These are phyloP conservation scores for Drosophila pruinosa DNA, from an alignment of 1,140 invertebrate species.

Conservation along the genomic window DNA sequence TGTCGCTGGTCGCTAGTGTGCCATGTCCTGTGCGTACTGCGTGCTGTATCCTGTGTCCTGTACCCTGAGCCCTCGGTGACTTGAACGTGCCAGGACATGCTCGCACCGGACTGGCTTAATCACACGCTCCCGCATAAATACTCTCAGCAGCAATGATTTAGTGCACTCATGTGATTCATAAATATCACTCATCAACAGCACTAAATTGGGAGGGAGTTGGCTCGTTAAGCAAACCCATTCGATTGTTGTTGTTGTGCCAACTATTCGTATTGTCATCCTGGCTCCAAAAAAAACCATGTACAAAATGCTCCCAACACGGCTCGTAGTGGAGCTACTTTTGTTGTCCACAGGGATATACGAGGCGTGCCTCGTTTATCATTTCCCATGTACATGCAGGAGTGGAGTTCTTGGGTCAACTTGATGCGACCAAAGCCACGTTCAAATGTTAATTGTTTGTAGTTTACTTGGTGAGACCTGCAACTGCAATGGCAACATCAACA, in stretches of 20 bases:
- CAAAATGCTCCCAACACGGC: not conserved
- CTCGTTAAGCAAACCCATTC: not conserved
- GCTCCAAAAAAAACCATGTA: not conserved
- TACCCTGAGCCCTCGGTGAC: not conserved
- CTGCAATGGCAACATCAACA: not conserved
- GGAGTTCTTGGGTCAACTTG: not conserved
- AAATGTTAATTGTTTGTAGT: slow-evolving; percentile 68
- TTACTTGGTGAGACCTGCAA: slow-evolving; percentile 10
- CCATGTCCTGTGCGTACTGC: not conserved
- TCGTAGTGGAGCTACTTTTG: not conserved
- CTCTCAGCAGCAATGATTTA: slow-evolving; percentile 54
- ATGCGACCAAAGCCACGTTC: slow-evolving; percentile 44
- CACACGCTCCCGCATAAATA: slow-evolving; percentile 46
- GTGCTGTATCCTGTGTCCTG: not conserved
- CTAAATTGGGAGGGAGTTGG: not conserved
- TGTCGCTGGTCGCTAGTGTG: not conserved
- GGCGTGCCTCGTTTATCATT: slow-evolving; percentile 27
- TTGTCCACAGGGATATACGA: not conserved
- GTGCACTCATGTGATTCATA: slow-evolving; percentile 69
- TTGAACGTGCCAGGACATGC: slow-evolving; percentile 28
- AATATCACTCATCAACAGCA: slow-evolving; percentile 64
- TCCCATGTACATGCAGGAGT: not conserved
- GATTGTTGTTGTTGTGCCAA: not conserved
- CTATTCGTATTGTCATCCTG: not conserved
- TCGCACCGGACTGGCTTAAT: slow-evolving; percentile 39